These are phyloP conservation scores for Tubiluchus corallicola DNA, from an alignment of 2,888 invertebrate species.

Conservation along the genomic window DNA sequence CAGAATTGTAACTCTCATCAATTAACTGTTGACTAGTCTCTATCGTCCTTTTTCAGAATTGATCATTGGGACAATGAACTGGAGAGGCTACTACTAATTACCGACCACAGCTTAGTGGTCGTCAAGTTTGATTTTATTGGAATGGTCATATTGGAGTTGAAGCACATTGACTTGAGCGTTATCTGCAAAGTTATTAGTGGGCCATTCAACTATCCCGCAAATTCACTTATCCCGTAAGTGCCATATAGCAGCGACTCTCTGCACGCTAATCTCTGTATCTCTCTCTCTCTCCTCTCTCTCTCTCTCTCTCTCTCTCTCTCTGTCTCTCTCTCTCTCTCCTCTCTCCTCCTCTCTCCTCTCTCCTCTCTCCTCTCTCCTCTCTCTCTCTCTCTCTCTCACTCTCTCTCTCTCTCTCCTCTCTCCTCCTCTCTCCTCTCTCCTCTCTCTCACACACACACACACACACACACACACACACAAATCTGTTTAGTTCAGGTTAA, in stretches of 20 bases:
- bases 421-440: too few species aligned
- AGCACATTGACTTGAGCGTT: conserved; percentile 44
- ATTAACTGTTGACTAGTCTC: too few species aligned
- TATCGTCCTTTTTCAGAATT: conserved; percentile 38
- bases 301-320: conserved; percentile 34
- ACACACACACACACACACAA: too few species aligned
- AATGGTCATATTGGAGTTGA: conserved; percentile 47
- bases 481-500: too few species aligned
- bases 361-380: too few species aligned
- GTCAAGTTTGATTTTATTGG: conserved; percentile 73
- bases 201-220: conserved; percentile 57
- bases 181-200: conserved; percentile 54
- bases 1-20: too few species aligned
- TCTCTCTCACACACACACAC: too few species aligned
- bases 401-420: too few species aligned
- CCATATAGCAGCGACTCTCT: neutral
- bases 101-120: conserved; percentile 48
- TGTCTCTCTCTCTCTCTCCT: conserved; percentile 35
- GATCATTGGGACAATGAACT: conserved; percentile 71
- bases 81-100: conserved; percentile 54
- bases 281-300: neutral
- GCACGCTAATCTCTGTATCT: neutral
- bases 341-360: too few species aligned
- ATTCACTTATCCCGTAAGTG: conserved; percentile 66
- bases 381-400: too few species aligned